These are phyloP conservation scores for Pangasius sanitwongsei DNA, from an alignment of 2,797 vertebrate species.

Conservation along the genomic window DNA sequence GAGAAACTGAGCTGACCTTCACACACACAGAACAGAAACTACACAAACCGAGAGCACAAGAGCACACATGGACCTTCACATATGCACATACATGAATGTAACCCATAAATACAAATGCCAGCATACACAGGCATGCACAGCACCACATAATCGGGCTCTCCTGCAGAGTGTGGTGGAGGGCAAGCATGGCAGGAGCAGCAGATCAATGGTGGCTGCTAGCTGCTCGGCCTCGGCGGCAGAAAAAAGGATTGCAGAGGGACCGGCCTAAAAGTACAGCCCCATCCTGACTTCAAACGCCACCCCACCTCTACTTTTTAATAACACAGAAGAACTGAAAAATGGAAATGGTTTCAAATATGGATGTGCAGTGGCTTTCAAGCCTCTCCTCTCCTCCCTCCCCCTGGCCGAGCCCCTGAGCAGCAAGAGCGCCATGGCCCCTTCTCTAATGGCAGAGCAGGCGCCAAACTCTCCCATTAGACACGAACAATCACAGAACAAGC, in stretches of 20 bases:
- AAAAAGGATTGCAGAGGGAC: conserved; percentile 86
- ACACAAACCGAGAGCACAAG: background rate
- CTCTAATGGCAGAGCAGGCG: conserved; percentile 29
- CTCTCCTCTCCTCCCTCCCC: conserved; percentile 17
- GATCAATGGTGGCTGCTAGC: conserved; percentile 88
- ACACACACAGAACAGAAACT: conserved; percentile 66
- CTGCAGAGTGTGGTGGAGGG: conserved; percentile 80
- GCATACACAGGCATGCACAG: conserved; percentile 21
- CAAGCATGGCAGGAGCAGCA: conserved; percentile 80
- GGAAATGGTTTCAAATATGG: conserved; percentile 74
- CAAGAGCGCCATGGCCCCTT: conserved; percentile 5
- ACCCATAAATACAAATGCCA: conserved; percentile 30
- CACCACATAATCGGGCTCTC: conserved; percentile 73
- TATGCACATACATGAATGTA: conserved; percentile 62
- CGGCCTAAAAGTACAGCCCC: conserved; percentile 81
- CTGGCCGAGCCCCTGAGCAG: conserved; percentile 15
- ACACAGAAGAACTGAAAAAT: conserved; percentile 72
- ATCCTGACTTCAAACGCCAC: conserved; percentile 84
- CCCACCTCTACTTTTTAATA: conserved; percentile 65
- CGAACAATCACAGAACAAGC: conserved; percentile 18
- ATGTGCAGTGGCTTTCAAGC: conserved; percentile 51
- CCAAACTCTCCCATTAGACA: conserved; percentile 36
- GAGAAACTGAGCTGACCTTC: conserved; percentile 68
- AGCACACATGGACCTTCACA: conserved; percentile 73
- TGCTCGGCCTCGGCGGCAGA: conserved; percentile 84